A percentile compares a stretch with the other conserved stretches of the same genome.
Evolutionary conservation across 2,888 invertebrate species (phyloP).

Genomic region (Drosophila anomalata): DNA sequence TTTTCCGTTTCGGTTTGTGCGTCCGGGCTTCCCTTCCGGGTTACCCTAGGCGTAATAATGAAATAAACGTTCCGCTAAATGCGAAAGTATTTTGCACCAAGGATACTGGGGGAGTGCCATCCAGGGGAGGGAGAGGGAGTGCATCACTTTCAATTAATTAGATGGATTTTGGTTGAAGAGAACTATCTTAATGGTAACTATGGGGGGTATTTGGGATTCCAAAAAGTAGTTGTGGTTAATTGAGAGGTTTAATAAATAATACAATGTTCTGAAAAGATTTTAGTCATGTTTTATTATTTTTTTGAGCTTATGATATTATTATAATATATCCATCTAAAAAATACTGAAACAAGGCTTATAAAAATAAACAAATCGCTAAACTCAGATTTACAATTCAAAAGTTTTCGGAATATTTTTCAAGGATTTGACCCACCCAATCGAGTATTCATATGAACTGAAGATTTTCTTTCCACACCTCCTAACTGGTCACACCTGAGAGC

Average conservation of each 20-base stretch:
- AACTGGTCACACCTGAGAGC: constrained; percentile 67
- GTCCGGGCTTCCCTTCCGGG: constrained; percentile 14
- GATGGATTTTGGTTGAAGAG: constrained; percentile 51
- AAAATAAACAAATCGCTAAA: neutral
- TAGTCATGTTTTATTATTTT: neutral
- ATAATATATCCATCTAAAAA: neutral
- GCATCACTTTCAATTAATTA: constrained; percentile 63
- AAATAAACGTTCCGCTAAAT: constrained; percentile 82
- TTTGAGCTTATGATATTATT: neutral
- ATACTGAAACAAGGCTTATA: neutral
- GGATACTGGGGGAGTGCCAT: constrained; percentile 1
- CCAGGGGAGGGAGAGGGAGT: constrained; percentile 3
- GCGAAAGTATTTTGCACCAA: constrained; percentile 71
- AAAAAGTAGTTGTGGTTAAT: neutral
- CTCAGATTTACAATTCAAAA: constrained; percentile 15
- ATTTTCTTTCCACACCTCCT: constrained; percentile 11
- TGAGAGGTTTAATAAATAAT: neutral
- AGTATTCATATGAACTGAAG: constrained; percentile 66
- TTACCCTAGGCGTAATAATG: constrained; percentile 75
- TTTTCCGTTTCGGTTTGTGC: constrained; percentile 45
- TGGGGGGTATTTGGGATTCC: neutral
- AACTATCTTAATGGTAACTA: neutral
- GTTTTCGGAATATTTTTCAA: neutral
- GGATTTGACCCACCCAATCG: constrained; percentile 12
- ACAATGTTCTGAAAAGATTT: neutral